phyloP scores from a whole-genome alignment of 2,888 invertebrate species.

The Amiota mariae region DNA sequence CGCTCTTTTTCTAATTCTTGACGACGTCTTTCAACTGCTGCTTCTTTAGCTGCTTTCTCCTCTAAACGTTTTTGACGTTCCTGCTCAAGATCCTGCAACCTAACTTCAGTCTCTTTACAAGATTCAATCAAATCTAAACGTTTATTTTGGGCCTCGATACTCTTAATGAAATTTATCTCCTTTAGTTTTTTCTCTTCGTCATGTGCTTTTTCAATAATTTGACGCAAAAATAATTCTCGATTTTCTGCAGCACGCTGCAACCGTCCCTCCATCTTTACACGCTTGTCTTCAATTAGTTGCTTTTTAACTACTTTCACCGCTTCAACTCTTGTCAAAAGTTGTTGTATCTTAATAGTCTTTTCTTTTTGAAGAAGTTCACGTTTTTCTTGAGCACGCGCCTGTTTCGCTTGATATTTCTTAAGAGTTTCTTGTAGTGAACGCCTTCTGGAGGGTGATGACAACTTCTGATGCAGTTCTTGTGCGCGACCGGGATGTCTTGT shows the following conservation, averaged over 20 bases:
- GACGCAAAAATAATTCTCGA: constrained; percentile 84
- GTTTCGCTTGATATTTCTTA: constrained; percentile 88
- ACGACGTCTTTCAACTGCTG: constrained; percentile 92
- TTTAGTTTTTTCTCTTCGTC: constrained; percentile 97
- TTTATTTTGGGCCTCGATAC: constrained; percentile 94
- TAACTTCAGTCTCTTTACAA: constrained; percentile 83
- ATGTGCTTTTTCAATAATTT: constrained; percentile 94
- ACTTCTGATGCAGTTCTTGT: constrained; percentile 92
- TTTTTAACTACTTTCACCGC: constrained; percentile 88
- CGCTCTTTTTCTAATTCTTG: constrained; percentile 89
- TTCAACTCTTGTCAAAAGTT: constrained; percentile 88
- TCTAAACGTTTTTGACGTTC: constrained; percentile 85
- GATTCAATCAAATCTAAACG: constrained; percentile 91
- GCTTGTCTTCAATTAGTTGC: constrained; percentile 88
- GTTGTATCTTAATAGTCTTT: constrained; percentile 88
- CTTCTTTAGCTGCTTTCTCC: constrained; percentile 96
- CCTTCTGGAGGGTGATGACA: constrained; percentile 91
- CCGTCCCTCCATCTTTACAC: constrained; percentile 82
- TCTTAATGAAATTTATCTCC: constrained; percentile 98
- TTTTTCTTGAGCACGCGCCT: constrained; percentile 91
- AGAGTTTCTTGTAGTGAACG: constrained; percentile 89
- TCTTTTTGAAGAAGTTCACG: constrained; percentile 87
- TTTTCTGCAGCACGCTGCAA: constrained; percentile 93
- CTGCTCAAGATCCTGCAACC: constrained; percentile 86
- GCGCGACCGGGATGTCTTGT: constrained; percentile 94